Conservation (phyloP, 2,888 invertebrate genomes). For the Aelia acuminata region DNA sequence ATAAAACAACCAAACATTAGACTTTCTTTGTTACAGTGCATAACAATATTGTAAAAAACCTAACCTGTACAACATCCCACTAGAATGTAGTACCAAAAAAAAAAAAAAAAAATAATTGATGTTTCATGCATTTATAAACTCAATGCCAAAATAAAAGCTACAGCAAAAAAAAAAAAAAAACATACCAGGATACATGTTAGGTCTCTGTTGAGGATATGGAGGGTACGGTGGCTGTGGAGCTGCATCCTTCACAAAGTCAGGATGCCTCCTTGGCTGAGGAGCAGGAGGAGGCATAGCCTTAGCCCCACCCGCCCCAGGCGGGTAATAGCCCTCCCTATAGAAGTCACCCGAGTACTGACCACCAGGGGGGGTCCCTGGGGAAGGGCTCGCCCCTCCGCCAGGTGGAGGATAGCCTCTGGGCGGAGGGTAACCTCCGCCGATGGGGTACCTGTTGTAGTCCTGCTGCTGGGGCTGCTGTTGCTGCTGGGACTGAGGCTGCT, state of each 20-base stretch:
- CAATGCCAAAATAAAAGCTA: neutral
- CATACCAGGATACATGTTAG: constrained; percentile 76
- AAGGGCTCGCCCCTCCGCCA: constrained; percentile 60
- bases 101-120: neutral
- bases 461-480: constrained; percentile 56
- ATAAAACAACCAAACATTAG: no score
- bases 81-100: no score
- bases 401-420: constrained; percentile 66
- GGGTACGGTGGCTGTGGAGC: constrained; percentile 74
- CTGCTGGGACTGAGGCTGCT: constrained; percentile 68
- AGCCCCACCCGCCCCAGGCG: constrained; percentile 66
- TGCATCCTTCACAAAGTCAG: constrained; percentile 85
- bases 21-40: no score
- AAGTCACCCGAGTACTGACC: constrained; percentile 54
- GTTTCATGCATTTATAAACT: no score
- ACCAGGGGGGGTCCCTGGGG: constrained; percentile 60
- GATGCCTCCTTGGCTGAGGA: constrained; percentile 83
- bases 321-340: constrained; percentile 61
- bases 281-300: constrained; percentile 76
- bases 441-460: constrained; percentile 62
- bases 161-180: neutral
- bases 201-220: constrained; percentile 77
- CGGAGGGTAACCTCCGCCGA: constrained; percentile 64
- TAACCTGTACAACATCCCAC: no score
- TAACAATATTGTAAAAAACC: no score